phyloP scores from a whole-genome alignment of 2,113 vertebrate species.

The Romanogobio albipinnatus region DNA sequence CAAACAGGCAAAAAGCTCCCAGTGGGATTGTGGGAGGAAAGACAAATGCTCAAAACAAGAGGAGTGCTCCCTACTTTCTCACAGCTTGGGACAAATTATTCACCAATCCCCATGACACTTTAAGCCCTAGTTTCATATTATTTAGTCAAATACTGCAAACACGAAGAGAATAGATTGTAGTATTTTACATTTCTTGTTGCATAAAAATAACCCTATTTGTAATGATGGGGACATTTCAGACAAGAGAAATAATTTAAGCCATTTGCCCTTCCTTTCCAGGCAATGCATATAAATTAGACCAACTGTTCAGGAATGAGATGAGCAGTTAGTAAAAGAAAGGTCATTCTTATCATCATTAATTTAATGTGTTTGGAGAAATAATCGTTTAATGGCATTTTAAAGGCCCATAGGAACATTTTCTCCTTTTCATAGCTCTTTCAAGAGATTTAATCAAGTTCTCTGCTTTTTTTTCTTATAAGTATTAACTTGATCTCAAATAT shows the following conservation, averaged over 20 bases:
- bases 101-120: background rate
- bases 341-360: background rate
- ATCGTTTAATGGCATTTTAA: background rate
- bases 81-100: conserved; percentile 7
- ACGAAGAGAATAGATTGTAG: background rate
- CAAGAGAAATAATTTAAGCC: background rate
- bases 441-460: background rate
- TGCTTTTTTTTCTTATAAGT: background rate
- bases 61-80: conserved; percentile 1
- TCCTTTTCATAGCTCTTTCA: background rate
- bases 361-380: background rate
- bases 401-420: background rate
- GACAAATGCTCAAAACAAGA: background rate
- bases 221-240: background rate
- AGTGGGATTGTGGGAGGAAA: background rate
- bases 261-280: background rate
- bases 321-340: background rate
- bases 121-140: conserved; percentile 25
- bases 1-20: conserved; percentile 60
- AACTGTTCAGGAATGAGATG: background rate
- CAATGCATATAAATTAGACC: background rate
- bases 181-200: conserved; percentile 59
- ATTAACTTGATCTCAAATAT: background rate
- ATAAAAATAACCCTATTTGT: conserved; percentile 36
- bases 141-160: conserved; percentile 8